phyloP scores from a whole-genome alignment of 37 sponge, comb jelly and placozoan genomes.

The Amphimedon queenslandica region DNA sequence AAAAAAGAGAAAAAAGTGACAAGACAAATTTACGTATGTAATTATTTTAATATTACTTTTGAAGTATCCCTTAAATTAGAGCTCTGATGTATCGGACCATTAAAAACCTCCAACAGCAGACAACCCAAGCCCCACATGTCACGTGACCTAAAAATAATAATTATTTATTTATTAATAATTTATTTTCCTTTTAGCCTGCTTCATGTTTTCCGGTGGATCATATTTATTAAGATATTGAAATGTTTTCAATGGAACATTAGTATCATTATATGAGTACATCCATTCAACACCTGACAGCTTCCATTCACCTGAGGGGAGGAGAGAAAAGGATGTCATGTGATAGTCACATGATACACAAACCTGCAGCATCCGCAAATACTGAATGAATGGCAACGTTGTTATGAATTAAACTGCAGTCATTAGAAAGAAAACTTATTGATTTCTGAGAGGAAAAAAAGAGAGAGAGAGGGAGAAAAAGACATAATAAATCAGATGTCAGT shows the following conservation, averaged over 20 bases:
- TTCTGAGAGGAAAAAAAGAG: slow-evolving; percentile 44
- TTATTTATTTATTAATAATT: background rate
- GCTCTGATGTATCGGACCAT: slow-evolving; percentile 64
- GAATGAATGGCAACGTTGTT: slow-evolving; percentile 70
- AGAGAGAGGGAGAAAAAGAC: background rate
- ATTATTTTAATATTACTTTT: slow-evolving; percentile 45
- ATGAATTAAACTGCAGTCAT: slow-evolving; percentile 79
- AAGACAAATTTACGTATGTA: background rate
- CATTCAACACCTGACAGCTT: slow-evolving; percentile 89
- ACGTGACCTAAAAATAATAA: slow-evolving; percentile 37
- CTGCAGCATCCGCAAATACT: slow-evolving; percentile 81
- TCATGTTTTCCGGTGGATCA: slow-evolving; percentile 79
- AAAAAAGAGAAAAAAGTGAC: background rate
- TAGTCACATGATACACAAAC: background rate
- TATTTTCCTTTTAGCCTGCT: slow-evolving; percentile 24
- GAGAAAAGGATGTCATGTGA: background rate
- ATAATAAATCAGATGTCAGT: background rate
- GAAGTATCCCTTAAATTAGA: slow-evolving; percentile 63
- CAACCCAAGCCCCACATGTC: slow-evolving; percentile 94
- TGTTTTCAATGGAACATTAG: slow-evolving; percentile 15
- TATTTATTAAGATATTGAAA: slow-evolving; percentile 37
- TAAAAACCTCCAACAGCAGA: slow-evolving; percentile 89
- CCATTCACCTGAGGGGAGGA: slow-evolving; percentile 72
- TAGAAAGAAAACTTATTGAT: slow-evolving; percentile 68
- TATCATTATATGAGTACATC: slow-evolving; percentile 39